A percentile compares a stretch with the other conserved stretches of the same genome.
These are phyloP conservation scores for Scalopus aquaticus DNA, from an alignment of 2,113 vertebrate genomes.

Conservation along the genomic window DNA sequence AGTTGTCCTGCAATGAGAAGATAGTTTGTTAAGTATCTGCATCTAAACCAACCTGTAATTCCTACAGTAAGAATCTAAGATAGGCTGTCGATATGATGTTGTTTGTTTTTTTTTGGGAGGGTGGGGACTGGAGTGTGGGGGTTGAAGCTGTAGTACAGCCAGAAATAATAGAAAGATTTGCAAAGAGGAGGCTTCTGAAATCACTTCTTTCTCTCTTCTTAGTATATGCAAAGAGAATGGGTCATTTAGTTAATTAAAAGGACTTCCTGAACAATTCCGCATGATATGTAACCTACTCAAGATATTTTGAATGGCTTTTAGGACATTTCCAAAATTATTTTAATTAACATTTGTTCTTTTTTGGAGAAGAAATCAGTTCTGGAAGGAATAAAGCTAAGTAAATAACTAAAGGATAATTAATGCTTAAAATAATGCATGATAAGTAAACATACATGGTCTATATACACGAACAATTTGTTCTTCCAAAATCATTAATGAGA, in stretches of 20 bases:
- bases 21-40: background rate
- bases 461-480: slow-evolving; percentile 48
- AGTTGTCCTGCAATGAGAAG: background rate
- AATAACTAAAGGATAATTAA: slow-evolving; percentile 50
- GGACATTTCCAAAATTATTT: slow-evolving; percentile 42
- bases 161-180: slow-evolving; percentile 22
- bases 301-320: slow-evolving; percentile 21
- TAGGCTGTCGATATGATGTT: background rate
- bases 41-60: background rate
- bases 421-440: slow-evolving; percentile 50
- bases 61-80: background rate
- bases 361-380: slow-evolving; percentile 5
- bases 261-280: background rate
- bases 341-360: slow-evolving; percentile 29
- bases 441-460: slow-evolving; percentile 48
- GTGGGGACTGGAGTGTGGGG: too few relatives aligned
- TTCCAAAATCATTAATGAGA: slow-evolving; percentile 46
- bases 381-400: slow-evolving; percentile 40
- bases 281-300: background rate
- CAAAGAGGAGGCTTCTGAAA: background rate
- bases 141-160: background rate
- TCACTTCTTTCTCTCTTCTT: background rate
- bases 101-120: background rate
- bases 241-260: slow-evolving; percentile 6
- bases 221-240: background rate